Evolutionary conservation across 2,888 invertebrate species (phyloP), one percentile per base, ranked within the genome.

Genomic region (Monoplex corrugatus): DNA sequence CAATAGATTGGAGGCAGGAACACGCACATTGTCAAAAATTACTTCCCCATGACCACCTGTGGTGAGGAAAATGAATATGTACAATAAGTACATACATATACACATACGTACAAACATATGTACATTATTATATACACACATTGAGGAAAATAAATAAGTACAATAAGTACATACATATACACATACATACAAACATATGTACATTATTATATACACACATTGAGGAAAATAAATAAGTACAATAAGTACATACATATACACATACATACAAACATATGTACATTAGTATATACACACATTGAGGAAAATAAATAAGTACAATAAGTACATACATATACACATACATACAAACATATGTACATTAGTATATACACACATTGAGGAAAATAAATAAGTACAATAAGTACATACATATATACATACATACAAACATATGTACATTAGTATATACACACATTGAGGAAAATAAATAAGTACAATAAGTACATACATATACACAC

Each of bases 21-120:
- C 96, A 32, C 95, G 92, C 10, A 96, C 96, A 93, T 96, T 96
- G 84, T 96, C 95, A 94, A 96, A 96, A 63, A 95, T 57, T 16
- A 96, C 94, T 90, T 96, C 96, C 40, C 96, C 96, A 93, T 96
- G 96, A 3, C 96, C 96, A 91, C 93, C 96, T 96, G 92, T 16
- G 8, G 8, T 75, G 35, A 28, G 28, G 6, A 75, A 10, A 75
- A 5, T 43, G 19, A 1, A n/a, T 28, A 0, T 28, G n/a, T 13
- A 75, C 75, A 50, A 16, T 8, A n/a, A 45, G 50, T 23, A 84
- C 8, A 84, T n/a, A n/a, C 35, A 45, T 2, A 84, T 35, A 84
- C 28, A 84, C 44, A 28, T 16, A 45, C n/a, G 32, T 6, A 45
- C 19, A 35, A 28, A n/a, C n/a, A n/a, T n/a, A n/a, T n/a, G n/a